Evolutionary conservation across 2,888 invertebrate species (phyloP).

Genomic region (Cecidostiba fungosa): DNA sequence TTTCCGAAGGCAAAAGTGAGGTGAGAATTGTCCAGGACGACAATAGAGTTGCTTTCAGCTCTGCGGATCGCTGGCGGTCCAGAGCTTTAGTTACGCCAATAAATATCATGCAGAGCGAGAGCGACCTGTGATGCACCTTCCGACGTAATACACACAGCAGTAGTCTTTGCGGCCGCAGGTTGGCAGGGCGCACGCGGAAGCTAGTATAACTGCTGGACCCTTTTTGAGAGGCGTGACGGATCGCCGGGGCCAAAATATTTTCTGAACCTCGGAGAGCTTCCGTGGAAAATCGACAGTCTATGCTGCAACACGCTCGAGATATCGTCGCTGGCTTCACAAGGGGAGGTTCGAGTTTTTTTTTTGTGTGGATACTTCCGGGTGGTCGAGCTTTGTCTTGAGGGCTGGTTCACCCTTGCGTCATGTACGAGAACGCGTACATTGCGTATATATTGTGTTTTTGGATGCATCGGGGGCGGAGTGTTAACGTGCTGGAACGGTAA

Average conservation of each 20-base stretch:
- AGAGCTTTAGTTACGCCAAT: conserved; percentile 55
- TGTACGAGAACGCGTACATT: background rate
- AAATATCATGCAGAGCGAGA: conserved; percentile 40
- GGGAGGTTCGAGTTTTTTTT: background rate
- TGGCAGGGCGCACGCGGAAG: background rate
- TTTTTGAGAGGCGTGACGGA: conserved; percentile 37
- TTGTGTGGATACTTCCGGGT: conserved; percentile 39
- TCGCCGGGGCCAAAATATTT: conserved; percentile 48
- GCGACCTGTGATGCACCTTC: background rate
- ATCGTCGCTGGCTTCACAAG: background rate
- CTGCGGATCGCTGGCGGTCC: conserved; percentile 24
- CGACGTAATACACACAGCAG: background rate
- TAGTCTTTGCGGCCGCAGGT: background rate
- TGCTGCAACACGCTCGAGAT: background rate
- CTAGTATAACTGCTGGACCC: background rate
- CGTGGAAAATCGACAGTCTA: conserved; percentile 34
- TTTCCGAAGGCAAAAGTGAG: background rate
- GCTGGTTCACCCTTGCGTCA: conserved; percentile 30
- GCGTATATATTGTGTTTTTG: background rate
- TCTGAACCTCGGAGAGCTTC: background rate
- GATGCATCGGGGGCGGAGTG: background rate
- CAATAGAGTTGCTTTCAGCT: background rate
- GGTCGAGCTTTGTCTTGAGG: conserved; percentile 13
- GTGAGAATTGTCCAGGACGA: conserved; percentile 18
- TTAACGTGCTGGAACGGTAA: background rate